These are phyloP conservation scores for Pseudomyrmex sp. DNA, from an alignment of 1,140 invertebrate species.

Conservation along the genomic window DNA sequence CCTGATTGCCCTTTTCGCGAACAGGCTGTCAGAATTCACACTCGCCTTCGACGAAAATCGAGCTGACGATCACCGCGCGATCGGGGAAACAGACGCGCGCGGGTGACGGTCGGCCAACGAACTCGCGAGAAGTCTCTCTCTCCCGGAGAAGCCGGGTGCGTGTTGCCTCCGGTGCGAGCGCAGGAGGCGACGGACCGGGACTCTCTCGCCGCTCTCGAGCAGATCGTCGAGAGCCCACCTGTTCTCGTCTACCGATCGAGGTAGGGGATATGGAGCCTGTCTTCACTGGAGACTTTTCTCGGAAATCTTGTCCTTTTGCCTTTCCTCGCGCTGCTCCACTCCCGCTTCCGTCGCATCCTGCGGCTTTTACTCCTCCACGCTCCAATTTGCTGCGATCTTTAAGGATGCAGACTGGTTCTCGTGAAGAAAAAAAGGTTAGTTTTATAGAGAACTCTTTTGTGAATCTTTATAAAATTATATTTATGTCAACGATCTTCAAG, in stretches of 20 bases:
- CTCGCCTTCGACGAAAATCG: neutral
- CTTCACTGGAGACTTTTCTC: constrained; percentile 57
- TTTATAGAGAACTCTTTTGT: too few relatives aligned
- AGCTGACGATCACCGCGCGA: constrained; percentile 21
- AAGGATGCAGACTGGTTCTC: neutral
- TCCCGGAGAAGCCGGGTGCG: constrained; percentile 20
- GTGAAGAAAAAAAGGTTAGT: neutral
- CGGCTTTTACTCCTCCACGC: neutral
- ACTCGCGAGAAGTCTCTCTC: constrained; percentile 70
- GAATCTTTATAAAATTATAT: neutral
- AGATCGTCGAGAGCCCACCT: constrained; percentile 74
- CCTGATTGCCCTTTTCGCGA: constrained; percentile 25
- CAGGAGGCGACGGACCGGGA: constrained; percentile 82
- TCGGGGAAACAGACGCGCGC: constrained; percentile 57
- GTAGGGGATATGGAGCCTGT: constrained; percentile 64
- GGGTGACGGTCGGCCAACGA: constrained; percentile 78
- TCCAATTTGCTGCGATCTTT: neutral
- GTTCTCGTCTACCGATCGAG: constrained; percentile 68
- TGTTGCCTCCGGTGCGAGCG: constrained; percentile 70
- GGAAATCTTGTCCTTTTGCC: constrained; percentile 48
- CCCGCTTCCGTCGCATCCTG: neutral
- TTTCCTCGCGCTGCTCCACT: constrained; percentile 35
- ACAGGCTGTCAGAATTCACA: neutral
- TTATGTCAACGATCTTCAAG: neutral
- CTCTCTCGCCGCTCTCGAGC: constrained; percentile 73